phyloP scores from a whole-genome alignment of 2,888 invertebrate species.

The Chloroclystis v-ata region DNA sequence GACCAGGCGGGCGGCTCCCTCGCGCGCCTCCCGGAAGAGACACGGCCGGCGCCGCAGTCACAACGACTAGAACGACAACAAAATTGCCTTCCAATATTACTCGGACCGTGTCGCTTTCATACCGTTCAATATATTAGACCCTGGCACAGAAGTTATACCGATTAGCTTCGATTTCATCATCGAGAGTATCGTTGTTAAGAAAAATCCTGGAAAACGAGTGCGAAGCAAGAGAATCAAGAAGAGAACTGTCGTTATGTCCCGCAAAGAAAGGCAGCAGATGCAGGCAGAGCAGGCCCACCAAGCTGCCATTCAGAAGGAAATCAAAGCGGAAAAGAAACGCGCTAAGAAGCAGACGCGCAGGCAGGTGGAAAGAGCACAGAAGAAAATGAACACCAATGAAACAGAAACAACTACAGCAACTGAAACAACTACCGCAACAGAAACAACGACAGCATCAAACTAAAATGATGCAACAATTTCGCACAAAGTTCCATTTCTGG shows the following conservation, averaged over 20 bases:
- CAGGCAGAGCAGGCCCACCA: conserved; percentile 15
- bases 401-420: conserved; percentile 3
- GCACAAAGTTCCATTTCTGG: too few species aligned
- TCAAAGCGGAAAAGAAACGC: conserved; percentile 17
- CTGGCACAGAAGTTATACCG: conserved; percentile 3
- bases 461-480: too few species aligned
- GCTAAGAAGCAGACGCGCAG: conserved; percentile 21
- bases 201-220: conserved; percentile 13
- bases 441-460: too few species aligned
- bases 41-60: conserved; percentile 26
- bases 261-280: conserved; percentile 18
- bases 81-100: conserved; percentile 39
- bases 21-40: conserved; percentile 20
- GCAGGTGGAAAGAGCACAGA: too few species aligned
- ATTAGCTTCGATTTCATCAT: conserved; percentile 1
- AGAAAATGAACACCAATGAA: conserved; percentile 5
- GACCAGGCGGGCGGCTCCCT: conserved; percentile 26
- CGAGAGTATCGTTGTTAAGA: conserved; percentile 11
- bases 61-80: conserved; percentile 36
- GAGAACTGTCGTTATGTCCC: conserved; percentile 25
- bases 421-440: too few species aligned
- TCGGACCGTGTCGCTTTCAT: conserved; percentile 27
- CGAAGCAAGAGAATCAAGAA: conserved; percentile 22
- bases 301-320: conserved; percentile 13
- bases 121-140: conserved; percentile 22